Evolutionary conservation across 2,888 invertebrate species (phyloP).

Genomic region (Sepioteuthis lessoniana): DNA sequence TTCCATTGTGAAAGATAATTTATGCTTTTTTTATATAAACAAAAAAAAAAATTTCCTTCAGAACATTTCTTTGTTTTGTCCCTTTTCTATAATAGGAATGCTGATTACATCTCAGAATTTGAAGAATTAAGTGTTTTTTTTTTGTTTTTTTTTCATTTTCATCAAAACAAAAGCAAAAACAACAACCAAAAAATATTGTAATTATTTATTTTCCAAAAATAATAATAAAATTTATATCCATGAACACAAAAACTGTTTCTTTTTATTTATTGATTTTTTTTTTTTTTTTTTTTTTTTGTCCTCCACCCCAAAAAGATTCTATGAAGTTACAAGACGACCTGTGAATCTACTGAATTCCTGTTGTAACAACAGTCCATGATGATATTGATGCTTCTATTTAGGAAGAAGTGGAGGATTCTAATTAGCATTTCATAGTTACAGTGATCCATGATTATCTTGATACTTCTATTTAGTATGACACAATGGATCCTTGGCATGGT

Average conservation of each 20-base stretch:
- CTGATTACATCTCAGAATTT: background rate
- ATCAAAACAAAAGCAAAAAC: background rate
- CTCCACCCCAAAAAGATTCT: no score
- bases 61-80: background rate
- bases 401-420: no score
- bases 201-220: slow-evolving; percentile 10
- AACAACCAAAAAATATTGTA: slow-evolving; percentile 13
- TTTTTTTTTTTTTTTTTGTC: no score
- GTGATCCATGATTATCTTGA: no score
- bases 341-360: no score
- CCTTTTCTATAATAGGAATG: background rate
- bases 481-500: no score
- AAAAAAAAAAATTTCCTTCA: background rate
- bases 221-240: slow-evolving; percentile 24
- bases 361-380: no score
- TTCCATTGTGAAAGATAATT: background rate
- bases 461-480: no score
- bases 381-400: no score
- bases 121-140: no score
- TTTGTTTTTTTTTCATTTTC: background rate
- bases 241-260: background rate
- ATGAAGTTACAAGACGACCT: no score
- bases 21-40: background rate
- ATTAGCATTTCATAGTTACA: no score
- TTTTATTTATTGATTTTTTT: background rate